Conservation (phyloP, 2,113 vertebrate species). For the Misgurnus anguillicaudatus region DNA sequence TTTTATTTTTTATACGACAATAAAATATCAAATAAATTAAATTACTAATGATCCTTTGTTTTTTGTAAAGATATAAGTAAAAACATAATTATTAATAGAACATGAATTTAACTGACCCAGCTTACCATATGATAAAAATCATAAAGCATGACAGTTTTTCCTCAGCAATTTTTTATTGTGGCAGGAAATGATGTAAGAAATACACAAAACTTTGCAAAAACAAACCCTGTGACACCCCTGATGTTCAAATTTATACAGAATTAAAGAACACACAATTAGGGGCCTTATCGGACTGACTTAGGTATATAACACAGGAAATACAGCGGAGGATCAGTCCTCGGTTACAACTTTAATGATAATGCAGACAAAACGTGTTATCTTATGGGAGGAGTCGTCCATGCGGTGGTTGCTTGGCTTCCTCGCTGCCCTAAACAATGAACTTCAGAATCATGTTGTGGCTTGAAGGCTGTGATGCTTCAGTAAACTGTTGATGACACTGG, state of each 20-base stretch:
- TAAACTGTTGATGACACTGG: constrained; percentile 58
- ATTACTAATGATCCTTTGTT: no score
- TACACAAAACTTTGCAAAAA: not conserved
- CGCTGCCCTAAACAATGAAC: not conserved
- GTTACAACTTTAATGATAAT: not conserved
- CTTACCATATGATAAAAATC: not conserved
- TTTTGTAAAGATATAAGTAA: no score
- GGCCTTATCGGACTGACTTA: not conserved
- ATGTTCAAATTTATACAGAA: not conserved
- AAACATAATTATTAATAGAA: no score
- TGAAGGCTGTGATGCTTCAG: constrained; percentile 43
- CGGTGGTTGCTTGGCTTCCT: not conserved
- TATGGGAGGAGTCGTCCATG: not conserved
- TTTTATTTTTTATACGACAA: no score
- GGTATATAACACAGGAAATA: not conserved
- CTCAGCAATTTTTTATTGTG: not conserved
- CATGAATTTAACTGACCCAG: no score
- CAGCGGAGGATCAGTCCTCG: not conserved
- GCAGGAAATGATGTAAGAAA: not conserved
- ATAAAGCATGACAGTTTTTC: not conserved
- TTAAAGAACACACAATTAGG: not conserved
- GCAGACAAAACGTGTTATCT: not conserved
- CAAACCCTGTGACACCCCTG: not conserved
- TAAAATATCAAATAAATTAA: no score
- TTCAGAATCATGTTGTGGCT: constrained; percentile 1